A percentile compares a stretch with the other conserved stretches of the same genome.
phyloP scores from a whole-genome alignment of 2,797 vertebrate genomes.

The Takifugu ocellatus region DNA sequence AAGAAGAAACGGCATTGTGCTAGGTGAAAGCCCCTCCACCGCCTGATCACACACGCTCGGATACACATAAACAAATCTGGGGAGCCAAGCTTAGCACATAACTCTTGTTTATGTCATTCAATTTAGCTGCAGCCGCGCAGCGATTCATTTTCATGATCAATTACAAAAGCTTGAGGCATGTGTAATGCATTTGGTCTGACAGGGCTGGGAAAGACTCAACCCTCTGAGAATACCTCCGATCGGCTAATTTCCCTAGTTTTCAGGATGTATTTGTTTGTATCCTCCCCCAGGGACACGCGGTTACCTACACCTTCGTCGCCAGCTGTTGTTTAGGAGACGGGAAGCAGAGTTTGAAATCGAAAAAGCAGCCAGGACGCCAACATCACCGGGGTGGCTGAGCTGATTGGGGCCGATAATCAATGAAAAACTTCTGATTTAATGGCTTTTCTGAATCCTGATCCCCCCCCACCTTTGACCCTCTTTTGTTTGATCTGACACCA shows the following conservation, averaged over 20 bases:
- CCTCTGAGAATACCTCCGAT: constrained; percentile 45
- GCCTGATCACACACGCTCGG: constrained; percentile 31
- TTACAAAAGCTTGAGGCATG: constrained; percentile 73
- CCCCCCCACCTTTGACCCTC: constrained; percentile 20
- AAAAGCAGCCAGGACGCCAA: no score
- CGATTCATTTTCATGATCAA: constrained; percentile 80
- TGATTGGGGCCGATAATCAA: constrained; percentile 4
- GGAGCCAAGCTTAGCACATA: constrained; percentile 58
- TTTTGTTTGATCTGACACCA: constrained; percentile 10
- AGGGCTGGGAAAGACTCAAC: constrained; percentile 16
- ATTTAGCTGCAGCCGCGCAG: constrained; percentile 68
- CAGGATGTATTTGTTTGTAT: constrained; percentile 50
- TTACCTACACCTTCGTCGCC: constrained; percentile 60
- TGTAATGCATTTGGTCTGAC: constrained; percentile 66
- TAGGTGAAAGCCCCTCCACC: constrained; percentile 43
- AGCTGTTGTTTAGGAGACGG: constrained; percentile 23
- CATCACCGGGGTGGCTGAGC: no score
- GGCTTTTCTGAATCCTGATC: constrained; percentile 23
- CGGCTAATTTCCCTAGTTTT: constrained; percentile 50
- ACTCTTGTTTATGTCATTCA: constrained; percentile 79
- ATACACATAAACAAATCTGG: constrained; percentile 63
- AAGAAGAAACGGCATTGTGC: constrained; percentile 46
- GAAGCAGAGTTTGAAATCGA: background rate
- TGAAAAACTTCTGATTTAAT: constrained; percentile 16
- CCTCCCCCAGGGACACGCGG: constrained; percentile 43